Evolutionary conservation across 1,140 invertebrate genomes (phyloP), one percentile per base, ranked within the genome.

Genomic region (Halesus radiatus): DNA sequence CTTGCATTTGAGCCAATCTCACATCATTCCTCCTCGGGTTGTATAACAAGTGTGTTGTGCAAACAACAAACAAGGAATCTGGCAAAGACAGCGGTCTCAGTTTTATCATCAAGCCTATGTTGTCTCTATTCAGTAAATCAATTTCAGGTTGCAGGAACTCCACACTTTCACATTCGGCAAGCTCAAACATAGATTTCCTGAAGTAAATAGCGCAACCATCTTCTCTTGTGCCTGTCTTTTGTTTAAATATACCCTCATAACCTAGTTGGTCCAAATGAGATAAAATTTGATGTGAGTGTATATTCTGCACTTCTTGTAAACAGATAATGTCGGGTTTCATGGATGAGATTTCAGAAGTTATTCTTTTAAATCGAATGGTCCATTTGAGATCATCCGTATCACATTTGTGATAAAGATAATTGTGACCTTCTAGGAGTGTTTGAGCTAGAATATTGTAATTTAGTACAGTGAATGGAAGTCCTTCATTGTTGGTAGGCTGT

Each of bases 21-120:
- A 98, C 92, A 87, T 99, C 97, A 23, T 95, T 93, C 29, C 98
- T 88, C 84, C 90, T 93, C 0, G 96, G 96, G 91, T 99, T 99
- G 86, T 95, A 99, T 6, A 99, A 88, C n/a, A 99, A 89, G 89
- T 99, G 98, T 0, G 98, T 99, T 3, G 96, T 99, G 5, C 96
- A 96, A 0, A 99, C 91, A 29, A 96, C 91, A 66, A 97, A 87
- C 22, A 93, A 88, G 6, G 87, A 88, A 1, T 86, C 66, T 1
- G 89, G 89, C 66, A 85, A 84, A 1, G 85, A 81, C 79, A 89
- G 91, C 0, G 93, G 87, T 8, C 88, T 85, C 77, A 98, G 92
- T 85, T 95, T 95, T 3, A 94, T 92, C 52, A 98, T 91, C 23
- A 98, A 85, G 0, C 92, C 97, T 54, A 99, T 93, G 88, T 99